These are phyloP conservation scores for Zophobas atratus DNA, from an alignment of 1,140 invertebrate genomes.

Conservation along the genomic window DNA sequence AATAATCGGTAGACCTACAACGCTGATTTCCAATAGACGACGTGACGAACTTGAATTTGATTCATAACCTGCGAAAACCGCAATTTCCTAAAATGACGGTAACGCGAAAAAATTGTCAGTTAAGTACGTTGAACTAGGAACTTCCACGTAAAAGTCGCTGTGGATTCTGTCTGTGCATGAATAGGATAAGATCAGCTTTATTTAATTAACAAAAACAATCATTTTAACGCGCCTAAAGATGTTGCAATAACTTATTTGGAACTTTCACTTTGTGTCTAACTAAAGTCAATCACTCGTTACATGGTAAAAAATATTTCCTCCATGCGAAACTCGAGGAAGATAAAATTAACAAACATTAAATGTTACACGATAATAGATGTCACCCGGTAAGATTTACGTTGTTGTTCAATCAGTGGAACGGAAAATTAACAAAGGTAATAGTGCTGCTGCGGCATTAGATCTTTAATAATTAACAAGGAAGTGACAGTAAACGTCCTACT, in stretches of 20 bases:
- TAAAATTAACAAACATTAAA: constrained; percentile 3
- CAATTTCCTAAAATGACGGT: background rate
- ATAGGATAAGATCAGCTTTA: background rate
- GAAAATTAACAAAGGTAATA: constrained; percentile 9
- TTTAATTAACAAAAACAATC: constrained; percentile 30
- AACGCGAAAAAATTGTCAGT: background rate
- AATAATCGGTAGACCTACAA: background rate
- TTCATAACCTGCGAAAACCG: constrained; percentile 9
- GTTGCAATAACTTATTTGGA: constrained; percentile 37
- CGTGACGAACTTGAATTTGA: constrained; percentile 9
- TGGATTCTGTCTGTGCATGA: background rate
- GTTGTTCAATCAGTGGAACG: background rate
- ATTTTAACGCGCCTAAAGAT: constrained; percentile 5
- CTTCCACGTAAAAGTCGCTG: background rate
- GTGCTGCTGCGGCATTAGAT: background rate
- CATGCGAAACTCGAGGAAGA: constrained; percentile 1
- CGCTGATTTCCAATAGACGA: background rate
- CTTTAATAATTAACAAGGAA: constrained; percentile 16
- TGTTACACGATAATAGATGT: constrained; percentile 2
- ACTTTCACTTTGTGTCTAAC: constrained; percentile 17
- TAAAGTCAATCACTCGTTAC: constrained; percentile 28
- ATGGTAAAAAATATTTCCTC: constrained; percentile 11
- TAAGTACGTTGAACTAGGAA: background rate
- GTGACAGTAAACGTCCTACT: constrained; percentile 25
- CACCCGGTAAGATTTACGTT: constrained; percentile 5